Percentiles rank a stretch among this genome's conserved stretches.
Conservation (phyloP, 2,888 invertebrate species). For the Drosophila formosana region DNA sequence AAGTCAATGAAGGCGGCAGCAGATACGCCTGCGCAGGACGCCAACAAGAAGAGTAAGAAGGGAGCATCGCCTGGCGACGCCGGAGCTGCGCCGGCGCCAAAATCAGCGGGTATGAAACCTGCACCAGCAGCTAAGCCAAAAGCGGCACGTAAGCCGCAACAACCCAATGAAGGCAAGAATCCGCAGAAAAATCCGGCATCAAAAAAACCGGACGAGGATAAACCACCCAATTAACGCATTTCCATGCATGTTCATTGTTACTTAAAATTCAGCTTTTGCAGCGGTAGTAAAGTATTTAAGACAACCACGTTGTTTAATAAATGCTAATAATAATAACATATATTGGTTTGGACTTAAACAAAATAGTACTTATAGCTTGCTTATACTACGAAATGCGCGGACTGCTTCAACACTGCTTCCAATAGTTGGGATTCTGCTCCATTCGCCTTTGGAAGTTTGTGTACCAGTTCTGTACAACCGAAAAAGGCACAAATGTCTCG, state of each 20-base stretch:
- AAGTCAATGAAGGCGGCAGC: neutral
- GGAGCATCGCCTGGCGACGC: neutral
- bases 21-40: neutral
- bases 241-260: neutral
- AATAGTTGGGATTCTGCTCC: slow-evolving; percentile 96
- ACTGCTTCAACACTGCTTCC: slow-evolving; percentile 87
- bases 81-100: neutral
- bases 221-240: neutral
- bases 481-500: slow-evolving; percentile 93
- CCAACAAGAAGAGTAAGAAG: neutral
- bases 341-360: slow-evolving; percentile 16
- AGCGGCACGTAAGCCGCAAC: neutral
- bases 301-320: slow-evolving; percentile 8
- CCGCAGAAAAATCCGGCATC: neutral
- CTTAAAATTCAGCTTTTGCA: neutral
- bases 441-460: slow-evolving; percentile 95
- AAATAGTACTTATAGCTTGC: slow-evolving; percentile 3
- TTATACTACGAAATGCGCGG: neutral
- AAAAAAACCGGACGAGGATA: neutral
- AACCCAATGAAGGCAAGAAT: neutral
- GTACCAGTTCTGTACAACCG: slow-evolving; percentile 96
- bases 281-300: too few species aligned
- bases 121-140: neutral
- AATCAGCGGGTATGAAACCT: neutral
- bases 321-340: slow-evolving; percentile 19